phyloP scores from a whole-genome alignment of 1,140 invertebrate species.

The Acromyrmex charruanus region DNA sequence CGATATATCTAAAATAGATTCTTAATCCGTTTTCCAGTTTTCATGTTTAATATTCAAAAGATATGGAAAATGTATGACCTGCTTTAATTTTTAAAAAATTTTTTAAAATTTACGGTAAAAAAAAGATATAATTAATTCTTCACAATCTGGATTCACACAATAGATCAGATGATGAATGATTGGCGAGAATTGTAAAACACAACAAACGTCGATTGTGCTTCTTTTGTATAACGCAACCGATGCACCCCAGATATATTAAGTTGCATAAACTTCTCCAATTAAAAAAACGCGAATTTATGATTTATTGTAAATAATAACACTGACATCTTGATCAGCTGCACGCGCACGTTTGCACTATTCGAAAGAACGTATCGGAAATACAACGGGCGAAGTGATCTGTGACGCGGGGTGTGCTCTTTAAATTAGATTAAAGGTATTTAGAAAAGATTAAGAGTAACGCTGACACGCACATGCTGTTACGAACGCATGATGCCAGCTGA shows the following conservation, averaged over 20 bases:
- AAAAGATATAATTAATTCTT: background rate
- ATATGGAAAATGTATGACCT: background rate
- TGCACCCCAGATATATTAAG: background rate
- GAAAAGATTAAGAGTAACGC: slow-evolving; percentile 84
- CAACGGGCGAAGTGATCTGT: slow-evolving; percentile 20
- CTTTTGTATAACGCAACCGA: background rate
- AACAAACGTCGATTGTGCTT: slow-evolving; percentile 16
- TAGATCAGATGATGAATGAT: background rate
- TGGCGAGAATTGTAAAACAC: slow-evolving; percentile 7
- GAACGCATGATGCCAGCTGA: slow-evolving; percentile 35
- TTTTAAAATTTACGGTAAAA: background rate
- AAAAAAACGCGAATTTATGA: slow-evolving; percentile 2
- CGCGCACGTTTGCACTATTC: slow-evolving; percentile 24
- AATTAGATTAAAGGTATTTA: slow-evolving; percentile 86
- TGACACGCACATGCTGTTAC: slow-evolving; percentile 81
- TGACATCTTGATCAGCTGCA: slow-evolving; percentile 19
- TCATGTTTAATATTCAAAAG: background rate
- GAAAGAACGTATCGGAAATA: slow-evolving; percentile 54
- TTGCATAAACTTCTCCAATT: background rate
- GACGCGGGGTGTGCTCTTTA: slow-evolving; percentile 72
- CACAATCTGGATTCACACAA: background rate
- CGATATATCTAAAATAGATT: slow-evolving; percentile 5
- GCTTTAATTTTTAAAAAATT: background rate
- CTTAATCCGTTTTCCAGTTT: background rate
- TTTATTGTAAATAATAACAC: slow-evolving; percentile 9